Evolutionary conservation across 53 echinoderm and acorn worm species (phyloP).

Genomic region (Glandiceps talaboti): DNA sequence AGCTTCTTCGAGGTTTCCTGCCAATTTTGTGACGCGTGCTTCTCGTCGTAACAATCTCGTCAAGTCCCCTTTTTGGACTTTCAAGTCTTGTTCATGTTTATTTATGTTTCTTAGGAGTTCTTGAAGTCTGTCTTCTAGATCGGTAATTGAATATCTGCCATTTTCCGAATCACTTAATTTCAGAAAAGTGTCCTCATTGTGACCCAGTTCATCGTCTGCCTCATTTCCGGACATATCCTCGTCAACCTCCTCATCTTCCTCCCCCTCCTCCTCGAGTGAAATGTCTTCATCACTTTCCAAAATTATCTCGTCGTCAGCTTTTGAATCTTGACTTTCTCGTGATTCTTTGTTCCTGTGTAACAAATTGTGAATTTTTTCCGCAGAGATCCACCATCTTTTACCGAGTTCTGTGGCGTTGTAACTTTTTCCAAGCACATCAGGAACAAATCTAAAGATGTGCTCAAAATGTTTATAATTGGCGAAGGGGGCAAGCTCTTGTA

Average conservation of each 20-base stretch:
- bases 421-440: slow-evolving; percentile 67
- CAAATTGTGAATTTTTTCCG: slow-evolving; percentile 63
- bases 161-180: slow-evolving; percentile 4
- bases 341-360: slow-evolving; percentile 2
- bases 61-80: slow-evolving; percentile 3
- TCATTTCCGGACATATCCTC: not conserved
- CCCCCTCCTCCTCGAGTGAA: not conserved
- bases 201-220: not conserved
- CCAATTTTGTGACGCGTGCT: slow-evolving; percentile 23
- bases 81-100: not conserved
- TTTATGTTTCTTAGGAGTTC: not conserved
- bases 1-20: slow-evolving; percentile 32
- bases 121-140: slow-evolving; percentile 3
- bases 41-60: slow-evolving; percentile 8
- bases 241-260: slow-evolving; percentile 5
- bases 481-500: slow-evolving; percentile 25
- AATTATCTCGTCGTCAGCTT: not conserved
- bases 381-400: slow-evolving; percentile 74
- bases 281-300: not conserved
- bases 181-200: not conserved
- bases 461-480: slow-evolving; percentile 47
- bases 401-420: slow-evolving; percentile 41
- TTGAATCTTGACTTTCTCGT: not conserved
- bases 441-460: slow-evolving; percentile 44
- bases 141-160: slow-evolving; percentile 13